These are phyloP conservation scores for Rhadinocentrus ornatus DNA, from an alignment of 2,797 vertebrate species.

Conservation along the genomic window DNA sequence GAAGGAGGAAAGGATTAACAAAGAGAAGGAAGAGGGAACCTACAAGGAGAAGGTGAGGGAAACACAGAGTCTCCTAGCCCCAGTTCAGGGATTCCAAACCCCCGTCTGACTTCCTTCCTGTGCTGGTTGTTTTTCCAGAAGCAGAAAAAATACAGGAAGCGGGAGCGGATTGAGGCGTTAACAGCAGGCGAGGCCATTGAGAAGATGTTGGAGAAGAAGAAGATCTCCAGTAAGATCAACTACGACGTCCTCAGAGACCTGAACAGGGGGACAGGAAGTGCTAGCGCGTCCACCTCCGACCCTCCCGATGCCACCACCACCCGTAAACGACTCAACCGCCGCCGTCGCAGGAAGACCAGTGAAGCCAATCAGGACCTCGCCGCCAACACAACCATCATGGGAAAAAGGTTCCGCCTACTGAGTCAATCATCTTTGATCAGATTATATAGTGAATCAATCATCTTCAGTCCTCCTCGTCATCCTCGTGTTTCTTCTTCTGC, in stretches of 20 bases:
- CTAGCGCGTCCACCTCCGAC: constrained; percentile 57
- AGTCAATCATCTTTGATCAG: neutral
- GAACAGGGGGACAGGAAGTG: constrained; percentile 80
- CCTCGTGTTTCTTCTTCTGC: neutral
- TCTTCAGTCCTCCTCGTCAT: neutral
- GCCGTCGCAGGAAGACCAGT: constrained; percentile 84
- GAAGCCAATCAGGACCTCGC: constrained; percentile 76
- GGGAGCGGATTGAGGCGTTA: constrained; percentile 87
- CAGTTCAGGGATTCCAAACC: neutral
- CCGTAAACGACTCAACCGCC: constrained; percentile 82
- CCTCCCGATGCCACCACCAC: constrained; percentile 39
- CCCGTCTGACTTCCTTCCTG: neutral
- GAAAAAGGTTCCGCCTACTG: constrained; percentile 86
- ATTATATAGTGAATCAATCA: neutral
- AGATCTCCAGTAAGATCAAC: constrained; percentile 98
- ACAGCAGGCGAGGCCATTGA: constrained; percentile 96
- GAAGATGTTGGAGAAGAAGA: constrained; percentile 98
- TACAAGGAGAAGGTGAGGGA: constrained; percentile 93
- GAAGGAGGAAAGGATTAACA: constrained; percentile 93
- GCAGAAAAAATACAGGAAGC: constrained; percentile 81
- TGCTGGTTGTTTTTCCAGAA: constrained; percentile 69
- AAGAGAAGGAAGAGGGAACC: constrained; percentile 95
- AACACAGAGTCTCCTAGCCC: constrained; percentile 1
- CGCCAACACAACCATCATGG: constrained; percentile 79
- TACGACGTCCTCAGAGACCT: constrained; percentile 95